Conservation (phyloP, 2,113 vertebrate genomes). For the Zapus hudsonius region DNA sequence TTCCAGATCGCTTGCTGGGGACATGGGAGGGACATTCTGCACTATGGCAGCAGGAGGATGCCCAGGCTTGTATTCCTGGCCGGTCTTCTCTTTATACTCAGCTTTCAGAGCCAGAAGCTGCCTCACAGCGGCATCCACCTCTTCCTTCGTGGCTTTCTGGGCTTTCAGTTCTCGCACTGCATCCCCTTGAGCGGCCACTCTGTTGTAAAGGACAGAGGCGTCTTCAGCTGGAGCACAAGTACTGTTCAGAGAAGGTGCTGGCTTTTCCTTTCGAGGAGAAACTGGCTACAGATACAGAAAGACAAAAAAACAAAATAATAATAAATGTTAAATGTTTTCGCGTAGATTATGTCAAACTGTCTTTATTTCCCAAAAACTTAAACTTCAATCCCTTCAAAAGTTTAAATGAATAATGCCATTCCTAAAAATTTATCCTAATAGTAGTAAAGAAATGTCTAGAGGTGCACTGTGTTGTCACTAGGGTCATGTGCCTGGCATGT, state of each 20-base stretch:
- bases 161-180: constrained; percentile 93
- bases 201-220: constrained; percentile 85
- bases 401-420: neutral
- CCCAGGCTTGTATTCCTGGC: constrained; percentile 94
- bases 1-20: neutral
- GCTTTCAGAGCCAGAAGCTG: constrained; percentile 92
- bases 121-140: constrained; percentile 93
- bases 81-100: constrained; percentile 93
- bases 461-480: neutral
- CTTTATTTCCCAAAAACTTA: neutral
- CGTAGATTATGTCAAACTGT: neutral
- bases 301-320: neutral
- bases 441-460: neutral
- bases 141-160: constrained; percentile 93
- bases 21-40: constrained; percentile 28
- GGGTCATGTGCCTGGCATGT: neutral
- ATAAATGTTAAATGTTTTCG: neutral
- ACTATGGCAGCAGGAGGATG: constrained; percentile 71
- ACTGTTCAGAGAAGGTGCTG: constrained; percentile 35
- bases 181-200: constrained; percentile 91
- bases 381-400: constrained; percentile 12
- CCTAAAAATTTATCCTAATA: neutral
- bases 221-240: constrained; percentile 58
- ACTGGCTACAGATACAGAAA: constrained; percentile 63
- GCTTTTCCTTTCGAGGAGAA: constrained; percentile 73